Percentiles rank a stretch among this genome's conserved stretches.
Evolutionary conservation across 2,797 vertebrate species (phyloP).

Genomic region (Urosaurus nigricauda): DNA sequence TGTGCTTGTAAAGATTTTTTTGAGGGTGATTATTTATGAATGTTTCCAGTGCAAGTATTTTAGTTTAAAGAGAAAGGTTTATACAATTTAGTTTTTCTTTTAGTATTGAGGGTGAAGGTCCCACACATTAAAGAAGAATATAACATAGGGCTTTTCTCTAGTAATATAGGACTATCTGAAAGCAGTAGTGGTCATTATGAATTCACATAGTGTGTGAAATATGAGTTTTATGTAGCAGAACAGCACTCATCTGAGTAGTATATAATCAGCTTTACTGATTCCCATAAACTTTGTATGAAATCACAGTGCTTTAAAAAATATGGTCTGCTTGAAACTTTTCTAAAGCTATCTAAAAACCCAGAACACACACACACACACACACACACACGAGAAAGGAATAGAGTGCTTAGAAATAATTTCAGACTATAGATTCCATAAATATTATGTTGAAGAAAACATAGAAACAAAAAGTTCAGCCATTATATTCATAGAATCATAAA

Average conservation of each 20-base stretch:
- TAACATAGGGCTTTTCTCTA: slow-evolving; percentile 44
- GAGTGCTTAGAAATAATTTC: not conserved
- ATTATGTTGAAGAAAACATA: not conserved
- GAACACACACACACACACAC: not conserved
- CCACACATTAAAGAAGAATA: slow-evolving; percentile 31
- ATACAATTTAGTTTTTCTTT: slow-evolving; percentile 47
- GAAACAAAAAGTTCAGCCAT: not conserved
- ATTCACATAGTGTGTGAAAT: slow-evolving; percentile 60
- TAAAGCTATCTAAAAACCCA: not conserved
- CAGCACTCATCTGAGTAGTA: slow-evolving; percentile 38
- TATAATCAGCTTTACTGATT: slow-evolving; percentile 54
- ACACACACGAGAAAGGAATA: not conserved
- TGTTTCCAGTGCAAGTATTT: slow-evolving; percentile 35
- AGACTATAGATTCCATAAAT: not conserved
- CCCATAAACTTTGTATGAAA: slow-evolving; percentile 59
- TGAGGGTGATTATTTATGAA: not conserved
- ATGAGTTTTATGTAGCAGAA: slow-evolving; percentile 55
- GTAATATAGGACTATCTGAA: slow-evolving; percentile 8
- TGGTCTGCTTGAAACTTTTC: slow-evolving; percentile 37
- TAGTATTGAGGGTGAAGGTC: slow-evolving; percentile 31
- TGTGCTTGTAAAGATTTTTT: not conserved
- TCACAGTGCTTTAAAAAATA: slow-evolving; percentile 14
- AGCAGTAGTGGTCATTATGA: slow-evolving; percentile 39
- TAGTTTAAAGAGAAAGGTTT: slow-evolving; percentile 37
- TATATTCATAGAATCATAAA: too few species aligned